Evolutionary conservation across 2,888 invertebrate species (phyloP), one percentile per base, ranked within the genome.

Genomic region (Auanema sp.): DNA sequence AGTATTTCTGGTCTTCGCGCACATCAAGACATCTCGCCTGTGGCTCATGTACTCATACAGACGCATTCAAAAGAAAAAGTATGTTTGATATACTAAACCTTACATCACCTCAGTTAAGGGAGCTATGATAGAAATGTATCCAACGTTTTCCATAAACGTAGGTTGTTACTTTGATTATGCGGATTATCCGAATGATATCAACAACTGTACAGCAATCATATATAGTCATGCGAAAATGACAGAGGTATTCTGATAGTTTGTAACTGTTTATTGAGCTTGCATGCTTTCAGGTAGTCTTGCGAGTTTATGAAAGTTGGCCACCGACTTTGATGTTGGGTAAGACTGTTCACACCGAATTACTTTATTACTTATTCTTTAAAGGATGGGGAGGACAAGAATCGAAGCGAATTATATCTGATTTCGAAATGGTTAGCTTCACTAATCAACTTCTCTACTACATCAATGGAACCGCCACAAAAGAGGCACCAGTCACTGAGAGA

Each of bases 131-230:
- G 79, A 79, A 59, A 68, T 78, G 58, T 79, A 76, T 50, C 79
- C 79, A 10, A 77, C 78, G 18, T 79, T 79, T 61, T 70, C 77
- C 6, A 77, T 80, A 50, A 74, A 74, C 58, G 75, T 81, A 44
- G 79, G 79, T 1, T 81, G 81, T 61, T 24, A 62, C 14, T 76
- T 81, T 59, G 80, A 81, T 65, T 81, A 68, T 43, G 62, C 71
- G 41, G 66, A 49, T 2, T 76, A 60, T 21, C 75, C 75, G 0
- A 58, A 72, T 51, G 75, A 76, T 57, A 51, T 49, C 14, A 68
- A 76, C 42, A 54, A 21, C 6, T 79, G 69, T 42, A 10, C 69
- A 0, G 53, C 70, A 8, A 59, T 63, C 12, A 16, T 72, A 4
- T 73, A 65, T 51, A 49, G 69, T 2, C 63, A 64, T 3, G 52